phyloP scores from a whole-genome alignment of 2,888 invertebrate genomes.

The Zaprionus bogoriensis region DNA sequence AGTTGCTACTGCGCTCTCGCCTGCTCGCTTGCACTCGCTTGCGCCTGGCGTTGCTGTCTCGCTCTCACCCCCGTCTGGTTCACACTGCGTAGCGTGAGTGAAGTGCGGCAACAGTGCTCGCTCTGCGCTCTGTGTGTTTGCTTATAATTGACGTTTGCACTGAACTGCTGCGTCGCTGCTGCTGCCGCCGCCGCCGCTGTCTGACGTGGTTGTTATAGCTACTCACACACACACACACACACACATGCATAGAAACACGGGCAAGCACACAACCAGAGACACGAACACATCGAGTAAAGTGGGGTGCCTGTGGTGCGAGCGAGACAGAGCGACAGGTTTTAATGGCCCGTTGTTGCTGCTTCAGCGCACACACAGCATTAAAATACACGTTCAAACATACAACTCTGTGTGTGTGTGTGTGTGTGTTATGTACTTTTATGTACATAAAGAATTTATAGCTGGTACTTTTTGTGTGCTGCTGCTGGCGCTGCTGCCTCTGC shows the following conservation, averaged over 20 bases:
- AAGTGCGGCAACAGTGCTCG: constrained; percentile 63
- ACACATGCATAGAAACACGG: constrained; percentile 10
- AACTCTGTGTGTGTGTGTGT: constrained; percentile 11
- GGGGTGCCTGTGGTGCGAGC: constrained; percentile 58
- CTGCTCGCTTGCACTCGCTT: constrained; percentile 18
- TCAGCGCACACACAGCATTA: constrained; percentile 60
- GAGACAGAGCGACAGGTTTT: constrained; percentile 59
- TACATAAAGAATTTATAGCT: constrained; percentile 75
- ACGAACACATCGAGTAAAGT: constrained; percentile 40
- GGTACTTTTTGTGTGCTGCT: constrained; percentile 57
- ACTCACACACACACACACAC: constrained; percentile 36
- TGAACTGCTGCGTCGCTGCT: constrained; percentile 57
- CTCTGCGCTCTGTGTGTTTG: constrained; percentile 48
- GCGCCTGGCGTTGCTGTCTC: constrained; percentile 1
- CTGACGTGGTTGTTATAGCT: constrained; percentile 72
- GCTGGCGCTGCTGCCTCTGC: constrained; percentile 43
- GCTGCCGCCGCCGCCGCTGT: constrained; percentile 49
- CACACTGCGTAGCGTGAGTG: constrained; percentile 45
- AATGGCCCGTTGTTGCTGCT: constrained; percentile 71
- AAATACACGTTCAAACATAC: constrained; percentile 27
- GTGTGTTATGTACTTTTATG: constrained; percentile 60
- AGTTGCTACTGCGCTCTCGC: constrained; percentile 7
- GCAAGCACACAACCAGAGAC: constrained; percentile 24
- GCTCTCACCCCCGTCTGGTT: constrained; percentile 16
- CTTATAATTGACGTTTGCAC: constrained; percentile 77